Evolutionary conservation across 2,888 invertebrate genomes (phyloP).

Genomic region (Drosophila sordidapex): DNA sequence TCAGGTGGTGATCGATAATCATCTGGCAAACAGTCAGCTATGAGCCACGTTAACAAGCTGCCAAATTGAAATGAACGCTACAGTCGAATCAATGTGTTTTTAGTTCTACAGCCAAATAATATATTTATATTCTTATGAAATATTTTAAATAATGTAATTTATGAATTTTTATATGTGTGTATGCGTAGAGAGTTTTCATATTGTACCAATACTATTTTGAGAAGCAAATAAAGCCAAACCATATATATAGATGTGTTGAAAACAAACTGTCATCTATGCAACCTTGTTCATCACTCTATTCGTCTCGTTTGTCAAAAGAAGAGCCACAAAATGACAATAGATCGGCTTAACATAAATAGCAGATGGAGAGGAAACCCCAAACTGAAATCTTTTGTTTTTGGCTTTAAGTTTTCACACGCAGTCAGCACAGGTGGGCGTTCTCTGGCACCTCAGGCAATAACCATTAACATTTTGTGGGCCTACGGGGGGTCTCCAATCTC

Average conservation of each 20-base stretch:
- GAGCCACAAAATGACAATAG: constrained; percentile 62
- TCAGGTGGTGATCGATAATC: constrained; percentile 81
- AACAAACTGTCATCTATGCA: constrained; percentile 54
- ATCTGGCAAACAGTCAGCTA: constrained; percentile 77
- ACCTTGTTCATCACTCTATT: constrained; percentile 54
- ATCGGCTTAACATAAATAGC: constrained; percentile 50
- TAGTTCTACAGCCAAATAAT: constrained; percentile 20
- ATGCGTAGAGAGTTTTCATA: constrained; percentile 46
- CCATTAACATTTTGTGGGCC: constrained; percentile 51
- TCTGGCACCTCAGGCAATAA: constrained; percentile 44
- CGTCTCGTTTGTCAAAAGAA: constrained; percentile 65
- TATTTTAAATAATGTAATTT: constrained; percentile 44
- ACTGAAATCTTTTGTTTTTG: constrained; percentile 45
- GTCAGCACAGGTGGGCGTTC: constrained; percentile 55
- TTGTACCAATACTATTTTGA: constrained; percentile 43
- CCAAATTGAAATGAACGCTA: neutral
- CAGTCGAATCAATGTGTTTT: constrained; percentile 14
- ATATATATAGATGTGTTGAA: constrained; percentile 55
- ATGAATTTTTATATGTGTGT: constrained; percentile 50
- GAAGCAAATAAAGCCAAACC: constrained; percentile 57
- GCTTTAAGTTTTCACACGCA: constrained; percentile 67
- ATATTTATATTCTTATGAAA: constrained; percentile 17
- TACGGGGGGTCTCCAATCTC: constrained; percentile 39
- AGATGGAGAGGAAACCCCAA: constrained; percentile 17
- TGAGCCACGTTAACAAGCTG: constrained; percentile 17